A percentile compares a stretch with the other conserved stretches of the same genome.
These are phyloP conservation scores for Spongilla lacustris DNA, from an alignment of 37 sponge, comb jelly and placozoan species.

Conservation along the genomic window DNA sequence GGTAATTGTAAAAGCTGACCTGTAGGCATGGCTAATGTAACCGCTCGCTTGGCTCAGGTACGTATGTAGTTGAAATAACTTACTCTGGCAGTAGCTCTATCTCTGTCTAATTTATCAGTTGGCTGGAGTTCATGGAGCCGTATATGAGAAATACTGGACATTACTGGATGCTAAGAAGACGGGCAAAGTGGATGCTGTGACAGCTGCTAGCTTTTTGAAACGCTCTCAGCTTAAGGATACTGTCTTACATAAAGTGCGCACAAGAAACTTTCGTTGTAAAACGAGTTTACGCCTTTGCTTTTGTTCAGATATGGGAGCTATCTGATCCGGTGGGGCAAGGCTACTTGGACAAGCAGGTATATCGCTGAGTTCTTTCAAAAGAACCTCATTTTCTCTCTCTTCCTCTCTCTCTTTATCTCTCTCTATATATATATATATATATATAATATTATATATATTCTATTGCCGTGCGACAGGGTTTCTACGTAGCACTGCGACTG, in stretches of 20 bases:
- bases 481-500: conserved; percentile 63
- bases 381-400: background rate
- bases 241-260: conserved; percentile 65
- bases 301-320: conserved; percentile 76
- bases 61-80: background rate
- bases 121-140: conserved; percentile 42
- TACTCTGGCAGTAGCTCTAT: background rate
- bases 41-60: background rate
- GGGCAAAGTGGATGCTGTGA: conserved; percentile 57
- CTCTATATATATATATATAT: background rate
- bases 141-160: conserved; percentile 74
- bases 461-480: conserved; percentile 32
- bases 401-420: background rate
- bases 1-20: background rate
- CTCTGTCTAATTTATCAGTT: conserved; percentile 24
- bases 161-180: conserved; percentile 50
- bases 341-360: conserved; percentile 79
- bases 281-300: background rate
- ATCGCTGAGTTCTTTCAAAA: background rate
- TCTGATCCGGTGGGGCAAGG: conserved; percentile 66
- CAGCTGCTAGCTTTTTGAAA: conserved; percentile 76
- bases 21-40: background rate
- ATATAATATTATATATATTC: background rate
- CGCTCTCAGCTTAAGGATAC: conserved; percentile 74
- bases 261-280: background rate